phyloP scores from a whole-genome alignment of 1,140 invertebrate genomes.

The Cotesia typhae region DNA sequence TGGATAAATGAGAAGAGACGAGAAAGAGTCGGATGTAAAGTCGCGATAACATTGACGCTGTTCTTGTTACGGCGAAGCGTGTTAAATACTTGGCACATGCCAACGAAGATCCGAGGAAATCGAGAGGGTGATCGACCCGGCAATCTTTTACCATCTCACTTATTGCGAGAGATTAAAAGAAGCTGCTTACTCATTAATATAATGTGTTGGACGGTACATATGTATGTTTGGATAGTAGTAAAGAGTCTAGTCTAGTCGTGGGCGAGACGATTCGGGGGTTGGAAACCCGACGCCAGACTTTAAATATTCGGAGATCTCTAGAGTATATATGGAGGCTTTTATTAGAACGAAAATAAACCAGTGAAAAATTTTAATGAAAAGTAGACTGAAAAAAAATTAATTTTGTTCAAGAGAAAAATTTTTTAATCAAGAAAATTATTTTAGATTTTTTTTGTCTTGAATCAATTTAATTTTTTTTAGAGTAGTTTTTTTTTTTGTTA shows the following conservation, averaged over 20 bases:
- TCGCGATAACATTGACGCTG: constrained; percentile 44
- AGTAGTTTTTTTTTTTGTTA: too few relatives aligned
- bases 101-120: constrained; percentile 39
- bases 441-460: too few relatives aligned
- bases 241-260: constrained; percentile 20
- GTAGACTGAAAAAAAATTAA: too few relatives aligned
- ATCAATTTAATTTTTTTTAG: too few relatives aligned
- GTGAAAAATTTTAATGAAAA: too few relatives aligned
- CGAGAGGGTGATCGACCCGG: constrained; percentile 40
- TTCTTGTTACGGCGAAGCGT: constrained; percentile 43
- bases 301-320: not conserved
- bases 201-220: not conserved
- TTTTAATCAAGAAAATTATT: too few relatives aligned
- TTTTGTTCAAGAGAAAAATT: too few relatives aligned
- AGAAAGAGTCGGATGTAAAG: constrained; percentile 39
- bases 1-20: constrained; percentile 30
- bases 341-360: not conserved
- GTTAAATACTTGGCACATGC: constrained; percentile 47
- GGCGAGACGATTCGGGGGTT: constrained; percentile 32
- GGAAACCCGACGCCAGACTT: not conserved
- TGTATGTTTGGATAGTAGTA: too few relatives aligned
- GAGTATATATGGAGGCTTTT: not conserved
- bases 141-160: constrained; percentile 23
- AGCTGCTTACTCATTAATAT: not conserved
- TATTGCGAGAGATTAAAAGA: not conserved